These are phyloP conservation scores for Acheta domesticus DNA, from an alignment of 2,888 invertebrate species.

Conservation along the genomic window DNA sequence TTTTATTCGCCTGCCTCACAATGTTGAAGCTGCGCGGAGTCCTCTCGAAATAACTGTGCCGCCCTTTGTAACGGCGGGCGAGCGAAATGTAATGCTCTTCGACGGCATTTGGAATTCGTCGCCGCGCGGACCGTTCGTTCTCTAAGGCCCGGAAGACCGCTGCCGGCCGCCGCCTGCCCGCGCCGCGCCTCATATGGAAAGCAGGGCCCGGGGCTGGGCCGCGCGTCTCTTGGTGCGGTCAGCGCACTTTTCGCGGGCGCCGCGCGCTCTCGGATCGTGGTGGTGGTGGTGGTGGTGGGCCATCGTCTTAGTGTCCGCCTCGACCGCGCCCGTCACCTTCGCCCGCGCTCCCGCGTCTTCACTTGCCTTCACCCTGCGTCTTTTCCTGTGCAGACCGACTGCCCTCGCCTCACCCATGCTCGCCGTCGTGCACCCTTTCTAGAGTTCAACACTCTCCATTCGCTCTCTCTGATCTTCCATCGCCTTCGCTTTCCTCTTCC, in stretches of 20 bases:
- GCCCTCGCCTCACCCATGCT: no score
- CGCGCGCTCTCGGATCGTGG: no score
- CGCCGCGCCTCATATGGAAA: not conserved
- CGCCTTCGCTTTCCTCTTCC: no score
- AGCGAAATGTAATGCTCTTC: slow-evolving; percentile 2
- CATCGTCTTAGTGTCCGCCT: no score
- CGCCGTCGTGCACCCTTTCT: no score
- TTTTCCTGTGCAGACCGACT: no score
- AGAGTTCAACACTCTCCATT: no score
- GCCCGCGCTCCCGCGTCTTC: no score
- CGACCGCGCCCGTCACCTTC: no score
- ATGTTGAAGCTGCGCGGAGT: not conserved
- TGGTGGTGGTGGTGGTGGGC: no score
- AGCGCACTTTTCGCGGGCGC: not conserved
- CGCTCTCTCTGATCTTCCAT: no score
- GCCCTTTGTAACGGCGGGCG: not conserved
- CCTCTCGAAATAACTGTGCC: not conserved
- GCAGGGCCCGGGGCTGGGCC: not conserved
- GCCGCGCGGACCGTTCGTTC: not conserved
- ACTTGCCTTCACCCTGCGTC: no score
- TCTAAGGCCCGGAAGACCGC: not conserved
- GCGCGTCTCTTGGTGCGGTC: not conserved
- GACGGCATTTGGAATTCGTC: not conserved
- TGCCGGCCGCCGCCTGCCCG: not conserved
- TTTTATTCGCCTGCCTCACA: not conserved